Conservation (phyloP, 1,140 invertebrate genomes). For the Neuroterus valhalla region DNA sequence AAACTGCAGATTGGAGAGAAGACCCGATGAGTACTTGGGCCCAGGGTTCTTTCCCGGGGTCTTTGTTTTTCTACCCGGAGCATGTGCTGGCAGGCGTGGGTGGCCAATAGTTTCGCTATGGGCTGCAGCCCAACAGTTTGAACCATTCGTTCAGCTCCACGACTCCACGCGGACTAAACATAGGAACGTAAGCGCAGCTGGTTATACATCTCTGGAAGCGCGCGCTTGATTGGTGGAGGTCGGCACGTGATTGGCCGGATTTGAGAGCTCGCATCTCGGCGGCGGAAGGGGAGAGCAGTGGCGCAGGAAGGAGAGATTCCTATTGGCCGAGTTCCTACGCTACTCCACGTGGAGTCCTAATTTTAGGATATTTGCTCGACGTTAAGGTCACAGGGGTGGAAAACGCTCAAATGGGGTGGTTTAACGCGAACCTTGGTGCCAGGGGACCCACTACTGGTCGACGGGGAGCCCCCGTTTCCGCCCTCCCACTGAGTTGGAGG, state of each 20-base stretch:
- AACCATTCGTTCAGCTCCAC: constrained; percentile 9
- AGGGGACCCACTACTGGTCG: constrained; percentile 64
- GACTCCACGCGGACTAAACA: constrained; percentile 65
- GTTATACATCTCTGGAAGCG: background rate
- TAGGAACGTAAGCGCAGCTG: constrained; percentile 22
- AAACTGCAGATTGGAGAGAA: constrained; percentile 26
- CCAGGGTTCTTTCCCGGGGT: constrained; percentile 46
- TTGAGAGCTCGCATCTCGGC: background rate
- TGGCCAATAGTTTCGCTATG: constrained; percentile 73
- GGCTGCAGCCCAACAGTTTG: constrained; percentile 47
- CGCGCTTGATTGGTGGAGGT: constrained; percentile 48
- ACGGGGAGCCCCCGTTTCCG: constrained; percentile 4
- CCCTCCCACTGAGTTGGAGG: constrained; percentile 5
- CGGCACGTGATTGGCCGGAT: background rate
- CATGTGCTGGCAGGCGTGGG: constrained; percentile 65
- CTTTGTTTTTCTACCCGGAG: constrained; percentile 62
- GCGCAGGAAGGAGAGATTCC: background rate
- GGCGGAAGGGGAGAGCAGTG: background rate
- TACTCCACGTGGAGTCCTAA: constrained; percentile 65
- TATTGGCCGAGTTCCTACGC: constrained; percentile 9
- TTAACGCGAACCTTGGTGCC: constrained; percentile 73
- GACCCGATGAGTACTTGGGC: constrained; percentile 49
- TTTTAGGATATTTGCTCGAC: constrained; percentile 64
- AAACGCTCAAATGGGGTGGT: constrained; percentile 76
- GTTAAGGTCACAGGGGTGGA: constrained; percentile 74